These are phyloP conservation scores for Peromyscus polionotus DNA, from an alignment of 2,113 vertebrate genomes.

Conservation along the genomic window DNA sequence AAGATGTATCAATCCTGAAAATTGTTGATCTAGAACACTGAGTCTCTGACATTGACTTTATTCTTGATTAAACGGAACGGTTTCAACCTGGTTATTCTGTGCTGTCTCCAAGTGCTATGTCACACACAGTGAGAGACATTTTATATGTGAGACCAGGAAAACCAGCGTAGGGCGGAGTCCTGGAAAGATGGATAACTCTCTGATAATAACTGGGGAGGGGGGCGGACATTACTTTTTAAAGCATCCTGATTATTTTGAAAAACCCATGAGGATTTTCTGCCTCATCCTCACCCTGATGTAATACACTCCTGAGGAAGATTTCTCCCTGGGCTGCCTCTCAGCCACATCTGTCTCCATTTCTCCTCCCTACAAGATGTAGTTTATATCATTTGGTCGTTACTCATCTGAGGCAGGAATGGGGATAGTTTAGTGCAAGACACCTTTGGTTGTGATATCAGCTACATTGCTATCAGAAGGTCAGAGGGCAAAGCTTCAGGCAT, in stretches of 20 bases:
- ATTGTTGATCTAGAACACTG: constrained; percentile 89
- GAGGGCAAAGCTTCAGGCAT: not conserved
- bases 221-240: not conserved
- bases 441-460: not conserved
- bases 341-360: not conserved
- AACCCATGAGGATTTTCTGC: not conserved
- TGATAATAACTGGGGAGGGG: not conserved
- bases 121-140: constrained; percentile 58
- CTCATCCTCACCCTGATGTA: not conserved
- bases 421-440: not conserved
- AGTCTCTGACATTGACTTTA: constrained; percentile 87
- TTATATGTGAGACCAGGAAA: not conserved
- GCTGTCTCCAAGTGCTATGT: constrained; percentile 55
- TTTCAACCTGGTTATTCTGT: constrained; percentile 69
- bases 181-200: not conserved
- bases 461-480: not conserved
- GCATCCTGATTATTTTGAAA: constrained; percentile 15
- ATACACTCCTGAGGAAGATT: not conserved
- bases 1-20: constrained; percentile 88
- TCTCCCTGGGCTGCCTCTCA: not conserved
- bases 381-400: not conserved
- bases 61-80: constrained; percentile 86
- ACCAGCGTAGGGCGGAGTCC: constrained; percentile 30
- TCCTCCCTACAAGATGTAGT: not conserved
- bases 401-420: not conserved